A percentile compares a stretch with the other conserved stretches of the same genome.
These are phyloP conservation scores for Anolis sagrei DNA, from an alignment of 2,113 vertebrate genomes.

Conservation along the genomic window DNA sequence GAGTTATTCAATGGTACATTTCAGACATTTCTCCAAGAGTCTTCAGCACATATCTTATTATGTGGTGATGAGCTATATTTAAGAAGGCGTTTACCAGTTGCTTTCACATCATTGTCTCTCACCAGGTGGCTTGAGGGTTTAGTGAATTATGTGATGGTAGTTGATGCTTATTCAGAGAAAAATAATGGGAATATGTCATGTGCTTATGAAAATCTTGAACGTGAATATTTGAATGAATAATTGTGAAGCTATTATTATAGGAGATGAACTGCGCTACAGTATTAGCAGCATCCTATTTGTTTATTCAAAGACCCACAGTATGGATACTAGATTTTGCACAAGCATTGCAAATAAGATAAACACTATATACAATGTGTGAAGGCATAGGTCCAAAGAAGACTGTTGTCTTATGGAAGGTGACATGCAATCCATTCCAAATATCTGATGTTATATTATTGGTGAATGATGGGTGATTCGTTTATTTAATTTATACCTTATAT, in stretches of 20 bases:
- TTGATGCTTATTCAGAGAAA: not conserved
- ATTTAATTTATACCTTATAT: not conserved
- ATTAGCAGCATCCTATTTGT: not conserved
- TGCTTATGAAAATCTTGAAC: not conserved
- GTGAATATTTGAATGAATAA: not conserved
- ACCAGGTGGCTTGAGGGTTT: not conserved
- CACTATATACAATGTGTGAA: not conserved
- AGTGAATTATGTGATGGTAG: not conserved
- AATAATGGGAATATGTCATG: not conserved
- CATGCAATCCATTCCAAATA: not conserved
- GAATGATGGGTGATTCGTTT: not conserved
- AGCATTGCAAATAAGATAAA: not conserved
- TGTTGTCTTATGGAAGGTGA: not conserved
- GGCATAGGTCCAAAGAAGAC: not conserved
- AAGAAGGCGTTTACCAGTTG: conserved; percentile 8
- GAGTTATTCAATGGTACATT: not conserved
- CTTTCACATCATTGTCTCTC: not conserved
- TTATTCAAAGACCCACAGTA: not conserved
- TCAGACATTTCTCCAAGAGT: not conserved
- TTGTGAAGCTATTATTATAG: not conserved
- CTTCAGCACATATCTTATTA: not conserved
- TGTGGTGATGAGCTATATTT: conserved; percentile 1
- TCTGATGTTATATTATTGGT: not conserved
- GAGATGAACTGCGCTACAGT: not conserved
- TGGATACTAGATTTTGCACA: not conserved